These are phyloP conservation scores for Xenopus borealis DNA, from an alignment of 2,113 vertebrate genomes.

Conservation along the genomic window DNA sequence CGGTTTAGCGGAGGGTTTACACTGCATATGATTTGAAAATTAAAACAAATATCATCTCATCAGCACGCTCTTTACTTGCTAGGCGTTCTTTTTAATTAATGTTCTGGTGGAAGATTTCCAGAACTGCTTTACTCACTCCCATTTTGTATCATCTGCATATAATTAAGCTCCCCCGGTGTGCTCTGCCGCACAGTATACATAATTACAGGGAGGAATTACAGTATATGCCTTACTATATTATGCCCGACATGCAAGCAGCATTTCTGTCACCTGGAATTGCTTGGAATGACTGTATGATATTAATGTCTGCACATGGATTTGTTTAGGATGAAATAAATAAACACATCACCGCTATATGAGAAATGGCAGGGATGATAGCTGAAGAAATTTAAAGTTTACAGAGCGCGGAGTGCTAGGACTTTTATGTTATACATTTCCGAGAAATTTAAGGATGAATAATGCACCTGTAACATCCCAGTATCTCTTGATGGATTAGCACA, in stretches of 20 bases:
- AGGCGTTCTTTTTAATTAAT: constrained; percentile 21
- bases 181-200: neutral
- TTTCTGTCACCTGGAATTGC: constrained; percentile 14
- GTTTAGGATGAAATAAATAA: neutral
- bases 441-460: no score
- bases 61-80: constrained; percentile 3
- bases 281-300: constrained; percentile 8
- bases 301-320: neutral
- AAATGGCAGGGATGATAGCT: neutral
- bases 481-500: no score
- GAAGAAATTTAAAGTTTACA: no score
- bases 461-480: no score
- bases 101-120: constrained; percentile 6
- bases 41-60: neutral
- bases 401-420: no score
- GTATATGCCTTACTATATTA: constrained; percentile 14
- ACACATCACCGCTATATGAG: constrained; percentile 2
- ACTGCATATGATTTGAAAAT: neutral
- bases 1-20: neutral
- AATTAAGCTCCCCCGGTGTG: constrained; percentile 25
- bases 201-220: constrained; percentile 7
- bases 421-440: no score
- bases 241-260: neutral
- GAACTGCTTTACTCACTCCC: constrained; percentile 18
- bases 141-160: constrained; percentile 28